Conservation (phyloP, 2,113 vertebrate genomes). For the Apistogramma diplotaenia region DNA sequence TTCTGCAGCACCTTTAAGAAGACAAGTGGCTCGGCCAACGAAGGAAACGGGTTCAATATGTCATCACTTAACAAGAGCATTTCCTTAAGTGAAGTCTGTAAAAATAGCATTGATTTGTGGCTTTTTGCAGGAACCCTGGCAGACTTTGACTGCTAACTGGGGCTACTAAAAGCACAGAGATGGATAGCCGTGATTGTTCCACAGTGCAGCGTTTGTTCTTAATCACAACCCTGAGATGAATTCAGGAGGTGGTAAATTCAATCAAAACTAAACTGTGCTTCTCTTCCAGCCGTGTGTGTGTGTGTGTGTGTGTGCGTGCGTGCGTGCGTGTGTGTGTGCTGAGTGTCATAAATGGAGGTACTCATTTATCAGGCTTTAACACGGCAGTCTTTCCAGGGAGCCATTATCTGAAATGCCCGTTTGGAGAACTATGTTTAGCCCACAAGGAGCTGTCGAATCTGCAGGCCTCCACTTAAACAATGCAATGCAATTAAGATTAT, state of each 20-base stretch:
- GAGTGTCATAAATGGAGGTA: background rate
- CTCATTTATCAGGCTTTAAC: background rate
- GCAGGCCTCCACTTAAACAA: conserved; percentile 18
- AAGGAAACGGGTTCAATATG: background rate
- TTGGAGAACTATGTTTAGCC: conserved; percentile 14
- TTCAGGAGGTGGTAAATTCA: conserved; percentile 17
- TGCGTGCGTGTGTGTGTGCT: background rate
- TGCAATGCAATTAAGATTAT: conserved; percentile 36
- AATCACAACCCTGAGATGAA: conserved; percentile 35
- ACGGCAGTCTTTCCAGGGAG: conserved; percentile 14
- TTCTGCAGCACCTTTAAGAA: accelerated
- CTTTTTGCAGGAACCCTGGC: background rate
- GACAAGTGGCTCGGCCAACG: accelerated
- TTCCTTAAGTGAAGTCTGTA: background rate
- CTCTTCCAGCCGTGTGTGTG: background rate
- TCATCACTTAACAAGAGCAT: background rate
- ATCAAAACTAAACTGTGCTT: conserved; percentile 42
- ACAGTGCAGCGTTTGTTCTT: conserved; percentile 1
- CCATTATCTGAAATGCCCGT: conserved; percentile 16
- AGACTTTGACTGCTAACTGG: background rate
- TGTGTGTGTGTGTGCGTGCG: background rate
- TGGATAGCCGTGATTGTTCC: background rate
- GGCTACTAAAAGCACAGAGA: background rate
- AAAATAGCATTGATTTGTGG: background rate
- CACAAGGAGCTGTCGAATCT: conserved; percentile 11